Conservation (phyloP, 2,888 invertebrate species). For the Noctuana brunneofusca region DNA sequence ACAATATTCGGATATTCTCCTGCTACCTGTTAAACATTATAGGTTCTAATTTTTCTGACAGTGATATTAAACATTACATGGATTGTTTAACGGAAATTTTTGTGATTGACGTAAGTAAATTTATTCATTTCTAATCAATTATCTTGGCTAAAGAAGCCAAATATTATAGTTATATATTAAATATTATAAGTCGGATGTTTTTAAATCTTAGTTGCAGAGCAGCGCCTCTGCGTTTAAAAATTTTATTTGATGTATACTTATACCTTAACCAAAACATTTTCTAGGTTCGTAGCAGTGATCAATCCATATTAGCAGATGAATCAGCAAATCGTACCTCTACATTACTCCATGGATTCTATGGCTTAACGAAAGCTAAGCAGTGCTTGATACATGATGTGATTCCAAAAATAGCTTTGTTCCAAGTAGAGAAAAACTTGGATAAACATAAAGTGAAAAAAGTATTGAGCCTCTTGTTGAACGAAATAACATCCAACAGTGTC, state of each 20-base stretch:
- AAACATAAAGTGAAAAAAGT: conserved; percentile 68
- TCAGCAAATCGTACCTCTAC: conserved; percentile 81
- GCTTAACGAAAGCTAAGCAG: conserved; percentile 78
- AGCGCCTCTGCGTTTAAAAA: not conserved
- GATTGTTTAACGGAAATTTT: conserved; percentile 60
- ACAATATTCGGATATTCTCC: conserved; percentile 65
- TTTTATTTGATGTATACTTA: not conserved
- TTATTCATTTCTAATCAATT: not conserved
- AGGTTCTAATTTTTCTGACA: conserved; percentile 45
- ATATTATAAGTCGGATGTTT: too few relatives aligned
- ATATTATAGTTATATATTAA: too few relatives aligned
- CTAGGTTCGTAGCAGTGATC: conserved; percentile 63
- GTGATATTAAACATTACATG: conserved; percentile 51
- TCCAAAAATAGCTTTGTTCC: conserved; percentile 77
- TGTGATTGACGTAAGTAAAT: conserved; percentile 60
- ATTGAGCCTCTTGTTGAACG: conserved; percentile 60
- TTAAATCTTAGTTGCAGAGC: not conserved
- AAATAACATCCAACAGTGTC: conserved; percentile 50
- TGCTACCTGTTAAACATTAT: conserved; percentile 60
- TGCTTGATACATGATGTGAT: conserved; percentile 79
- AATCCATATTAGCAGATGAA: conserved; percentile 81
- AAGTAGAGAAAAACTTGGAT: conserved; percentile 76
- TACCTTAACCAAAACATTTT: too few relatives aligned
- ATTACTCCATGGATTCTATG: conserved; percentile 80
- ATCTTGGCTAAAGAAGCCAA: too few relatives aligned